Evolutionary conservation across 37 sponge, comb jelly and placozoan genomes (phyloP), one percentile per base, ranked within the genome.

Genomic region (Cliona cf. orientalis): DNA sequence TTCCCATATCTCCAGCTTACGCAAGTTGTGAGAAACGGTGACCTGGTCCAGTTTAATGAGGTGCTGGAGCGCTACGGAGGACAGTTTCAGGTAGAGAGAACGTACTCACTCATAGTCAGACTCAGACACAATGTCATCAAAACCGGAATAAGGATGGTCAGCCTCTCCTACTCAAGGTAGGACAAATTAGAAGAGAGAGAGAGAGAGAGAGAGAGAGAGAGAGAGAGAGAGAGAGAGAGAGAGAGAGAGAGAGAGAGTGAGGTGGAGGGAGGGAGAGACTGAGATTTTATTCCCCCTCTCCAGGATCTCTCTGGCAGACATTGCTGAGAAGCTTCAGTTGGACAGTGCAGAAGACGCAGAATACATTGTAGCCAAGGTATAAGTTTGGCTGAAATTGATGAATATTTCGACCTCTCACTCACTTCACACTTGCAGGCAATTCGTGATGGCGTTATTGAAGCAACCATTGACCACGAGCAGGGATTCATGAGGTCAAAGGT

Each of bases 121-220:
- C 75, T 97, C 3, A 79, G 95, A 32, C 98, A 97, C 66, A 94
- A 97, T 90, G 99, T 98, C 56, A 98, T 98, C 83, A 98, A 98
- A 80, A 95, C 99, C n/a, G 99, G 99, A 38, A 86, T 93, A 26
- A 41, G 90, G 33, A 88, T 84, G 85, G 90, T 94, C 38, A 68
- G 76, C 58, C 66, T 94, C 64, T 90, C 91, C 14, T 96, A 98
- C 80, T 96, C 96, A 21, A 75, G 76, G 76, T 75, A 6, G 7
- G 17, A 17, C 17, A 17, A 49, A 19, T 19, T 49, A 17, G 55
- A 49, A 17, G 14, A 49, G 11, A 17, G 11, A 19, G 55, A 19
- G 55, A 11, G 17, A 49, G 55, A 19, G 55, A 49, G 11, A 19
- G 55, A 19, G 14, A 19, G 11, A 17, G 17, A 49, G 14, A 49